These are phyloP conservation scores for Gymnothorax javanicus DNA, from an alignment of 2,797 vertebrate genomes.

Conservation along the genomic window DNA sequence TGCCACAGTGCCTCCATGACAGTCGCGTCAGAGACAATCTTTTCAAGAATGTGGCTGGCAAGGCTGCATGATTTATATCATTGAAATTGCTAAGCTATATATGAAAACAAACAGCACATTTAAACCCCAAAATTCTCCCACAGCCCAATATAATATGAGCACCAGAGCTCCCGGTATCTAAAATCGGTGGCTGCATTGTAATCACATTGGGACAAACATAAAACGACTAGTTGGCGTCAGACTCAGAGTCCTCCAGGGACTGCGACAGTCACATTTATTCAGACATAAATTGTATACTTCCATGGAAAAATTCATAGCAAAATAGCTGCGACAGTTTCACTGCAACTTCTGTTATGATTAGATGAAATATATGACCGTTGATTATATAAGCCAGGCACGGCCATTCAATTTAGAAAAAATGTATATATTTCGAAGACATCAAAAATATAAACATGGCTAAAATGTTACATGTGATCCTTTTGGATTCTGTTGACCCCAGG, in stretches of 20 bases:
- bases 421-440: background rate
- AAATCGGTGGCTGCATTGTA: background rate
- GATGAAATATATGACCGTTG: background rate
- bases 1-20: background rate
- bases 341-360: background rate
- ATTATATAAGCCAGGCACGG: background rate
- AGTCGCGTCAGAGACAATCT: background rate
- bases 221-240: background rate
- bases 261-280: background rate
- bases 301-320: background rate
- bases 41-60: background rate
- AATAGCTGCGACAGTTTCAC: background rate
- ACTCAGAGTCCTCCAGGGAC: background rate
- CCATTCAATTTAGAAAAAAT: background rate
- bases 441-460: background rate
- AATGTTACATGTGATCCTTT: background rate
- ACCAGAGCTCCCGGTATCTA: background rate
- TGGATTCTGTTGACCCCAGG: background rate
- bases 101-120: background rate
- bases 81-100: background rate
- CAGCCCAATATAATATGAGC: background rate
- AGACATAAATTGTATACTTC: background rate
- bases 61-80: background rate
- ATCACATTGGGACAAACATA: background rate
- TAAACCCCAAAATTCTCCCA: background rate